Percentiles rank a stretch among this genome's conserved stretches.
phyloP scores from a whole-genome alignment of 2,888 invertebrate genomes.

The Netelia inedita region DNA sequence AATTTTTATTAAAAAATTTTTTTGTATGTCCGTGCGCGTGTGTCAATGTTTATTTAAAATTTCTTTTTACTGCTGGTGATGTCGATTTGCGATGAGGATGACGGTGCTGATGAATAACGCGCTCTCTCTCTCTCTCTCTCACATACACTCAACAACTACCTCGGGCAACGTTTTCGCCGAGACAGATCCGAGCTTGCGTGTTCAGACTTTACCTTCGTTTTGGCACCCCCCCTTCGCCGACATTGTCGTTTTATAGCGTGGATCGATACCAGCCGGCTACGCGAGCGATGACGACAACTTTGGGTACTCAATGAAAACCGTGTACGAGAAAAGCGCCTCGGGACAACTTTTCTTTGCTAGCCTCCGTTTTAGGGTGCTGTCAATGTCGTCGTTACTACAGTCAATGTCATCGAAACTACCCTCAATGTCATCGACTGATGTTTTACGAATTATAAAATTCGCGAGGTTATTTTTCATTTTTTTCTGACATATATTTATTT shows the following conservation, averaged over 20 bases:
- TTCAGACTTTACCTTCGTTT: slow-evolving; percentile 15
- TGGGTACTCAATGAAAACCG: slow-evolving; percentile 11
- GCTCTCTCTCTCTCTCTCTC: too few relatives aligned
- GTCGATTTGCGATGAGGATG: background rate
- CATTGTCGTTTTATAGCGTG: background rate
- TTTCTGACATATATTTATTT: too few relatives aligned
- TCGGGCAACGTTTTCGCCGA: slow-evolving; percentile 57
- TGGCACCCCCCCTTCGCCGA: slow-evolving; percentile 9
- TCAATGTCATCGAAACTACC: background rate
- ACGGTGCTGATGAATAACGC: slow-evolving; percentile 7
- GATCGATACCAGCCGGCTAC: slow-evolving; percentile 47
- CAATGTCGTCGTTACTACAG: background rate
- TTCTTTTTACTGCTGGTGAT: background rate
- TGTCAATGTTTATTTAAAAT: background rate
- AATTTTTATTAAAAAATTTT: background rate
- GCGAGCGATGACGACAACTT: slow-evolving; percentile 34
- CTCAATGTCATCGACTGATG: background rate
- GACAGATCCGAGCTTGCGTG: slow-evolving; percentile 51
- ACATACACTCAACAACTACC: slow-evolving; percentile 36
- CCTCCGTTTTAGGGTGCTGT: background rate
- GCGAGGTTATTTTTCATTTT: too few relatives aligned
- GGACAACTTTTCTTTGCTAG: too few relatives aligned
- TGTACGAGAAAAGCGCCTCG: background rate
- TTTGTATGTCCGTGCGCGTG: background rate
- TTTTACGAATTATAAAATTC: background rate